A percentile compares a stretch with the other conserved stretches of the same genome.
phyloP scores from a whole-genome alignment of 2,888 invertebrate genomes.

The Hymenopus coronatus region DNA sequence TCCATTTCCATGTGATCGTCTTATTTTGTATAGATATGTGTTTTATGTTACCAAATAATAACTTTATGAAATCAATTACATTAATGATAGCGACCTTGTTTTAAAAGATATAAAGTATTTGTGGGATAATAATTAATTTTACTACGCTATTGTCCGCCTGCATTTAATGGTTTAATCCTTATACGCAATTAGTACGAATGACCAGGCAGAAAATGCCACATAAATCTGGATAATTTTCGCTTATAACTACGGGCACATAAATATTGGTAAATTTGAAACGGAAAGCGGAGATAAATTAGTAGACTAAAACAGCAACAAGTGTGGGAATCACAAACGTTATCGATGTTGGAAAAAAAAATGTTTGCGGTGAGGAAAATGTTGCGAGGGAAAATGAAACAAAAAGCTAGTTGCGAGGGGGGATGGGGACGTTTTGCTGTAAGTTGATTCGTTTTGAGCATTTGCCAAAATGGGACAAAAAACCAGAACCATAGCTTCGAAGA shows the following conservation, averaged over 20 bases:
- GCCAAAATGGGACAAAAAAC: background rate
- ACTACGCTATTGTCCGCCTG: background rate
- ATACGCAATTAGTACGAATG: background rate
- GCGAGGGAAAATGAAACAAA: background rate
- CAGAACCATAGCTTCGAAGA: background rate
- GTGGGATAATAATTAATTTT: background rate
- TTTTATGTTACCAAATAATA: too few species aligned
- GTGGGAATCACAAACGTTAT: background rate
- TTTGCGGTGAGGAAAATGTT: background rate
- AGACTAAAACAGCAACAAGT: background rate
- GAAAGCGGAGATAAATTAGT: background rate
- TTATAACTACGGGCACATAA: background rate
- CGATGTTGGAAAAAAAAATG: background rate
- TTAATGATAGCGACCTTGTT: background rate
- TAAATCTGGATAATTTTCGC: slow-evolving; percentile 2
- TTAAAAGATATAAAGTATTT: background rate
- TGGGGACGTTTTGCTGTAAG: background rate
- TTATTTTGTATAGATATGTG: too few species aligned
- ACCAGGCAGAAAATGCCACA: background rate
- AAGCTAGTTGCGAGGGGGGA: background rate
- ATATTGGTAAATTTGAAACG: background rate
- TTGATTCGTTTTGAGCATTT: background rate
- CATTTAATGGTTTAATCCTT: background rate
- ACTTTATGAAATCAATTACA: background rate
- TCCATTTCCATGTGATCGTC: too few species aligned